These are phyloP conservation scores for Folsomia manolachei DNA, from an alignment of 2,888 invertebrate genomes.

Conservation along the genomic window DNA sequence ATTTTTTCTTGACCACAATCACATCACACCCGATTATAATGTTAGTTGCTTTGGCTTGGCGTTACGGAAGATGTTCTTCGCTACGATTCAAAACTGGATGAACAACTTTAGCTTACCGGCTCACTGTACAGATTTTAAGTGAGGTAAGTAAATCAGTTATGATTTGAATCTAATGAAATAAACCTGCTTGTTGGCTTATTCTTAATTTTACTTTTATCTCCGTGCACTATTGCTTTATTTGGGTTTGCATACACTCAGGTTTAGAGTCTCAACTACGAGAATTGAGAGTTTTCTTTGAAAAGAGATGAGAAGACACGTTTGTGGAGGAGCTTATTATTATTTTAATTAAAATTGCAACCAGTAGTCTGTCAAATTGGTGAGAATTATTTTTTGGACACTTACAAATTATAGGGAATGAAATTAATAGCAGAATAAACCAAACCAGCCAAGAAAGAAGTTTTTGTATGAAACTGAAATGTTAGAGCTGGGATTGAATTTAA, in stretches of 20 bases:
- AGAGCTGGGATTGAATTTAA: no score
- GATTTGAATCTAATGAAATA: background rate
- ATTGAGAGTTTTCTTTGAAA: no score
- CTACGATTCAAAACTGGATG: conserved; percentile 13
- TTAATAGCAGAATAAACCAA: background rate
- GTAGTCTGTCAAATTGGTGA: background rate
- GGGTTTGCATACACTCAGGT: background rate
- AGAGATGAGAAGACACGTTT: background rate
- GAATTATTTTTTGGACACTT: background rate
- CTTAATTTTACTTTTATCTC: conserved; percentile 3
- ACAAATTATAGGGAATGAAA: background rate
- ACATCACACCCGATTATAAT: no score
- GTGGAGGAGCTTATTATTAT: background rate
- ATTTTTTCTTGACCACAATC: background rate
- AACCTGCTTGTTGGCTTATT: background rate
- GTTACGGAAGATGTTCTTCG: background rate
- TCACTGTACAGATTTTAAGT: no score
- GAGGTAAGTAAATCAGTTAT: background rate
- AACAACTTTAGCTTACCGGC: conserved; percentile 4
- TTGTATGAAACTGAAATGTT: background rate
- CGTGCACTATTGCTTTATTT: background rate
- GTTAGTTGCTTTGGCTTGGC: background rate
- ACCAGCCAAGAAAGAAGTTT: background rate
- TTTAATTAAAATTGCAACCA: background rate
- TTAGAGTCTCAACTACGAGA: no score